phyloP scores from a whole-genome alignment of 2,888 invertebrate species.

The Epiblema foenella region DNA sequence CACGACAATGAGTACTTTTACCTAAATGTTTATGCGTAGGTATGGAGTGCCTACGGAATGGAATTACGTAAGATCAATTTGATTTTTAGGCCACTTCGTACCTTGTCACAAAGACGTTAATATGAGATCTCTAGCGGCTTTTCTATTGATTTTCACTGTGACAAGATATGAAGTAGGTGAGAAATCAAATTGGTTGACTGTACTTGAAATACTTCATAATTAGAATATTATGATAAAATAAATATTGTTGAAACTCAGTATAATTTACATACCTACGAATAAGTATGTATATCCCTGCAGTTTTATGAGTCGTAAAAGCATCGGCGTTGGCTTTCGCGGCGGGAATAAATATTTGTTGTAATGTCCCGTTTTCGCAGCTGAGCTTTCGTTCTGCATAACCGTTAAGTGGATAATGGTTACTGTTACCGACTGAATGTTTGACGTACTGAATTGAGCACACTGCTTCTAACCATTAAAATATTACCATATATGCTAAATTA shows the following conservation, averaged over 20 bases:
- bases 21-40: too few species aligned
- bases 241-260: conserved; percentile 24
- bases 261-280: conserved; percentile 33
- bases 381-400: conserved; percentile 20
- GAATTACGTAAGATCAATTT: too few species aligned
- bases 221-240: conserved; percentile 28
- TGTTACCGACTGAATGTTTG: conserved; percentile 11
- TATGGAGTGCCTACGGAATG: not conserved
- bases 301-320: conserved; percentile 39
- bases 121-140: too few species aligned
- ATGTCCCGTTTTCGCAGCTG: conserved; percentile 24
- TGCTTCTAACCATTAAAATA: not conserved
- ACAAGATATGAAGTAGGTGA: too few species aligned
- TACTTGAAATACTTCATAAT: not conserved
- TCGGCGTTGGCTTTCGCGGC: conserved; percentile 32
- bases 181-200: too few species aligned
- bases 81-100: too few species aligned
- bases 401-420: conserved; percentile 23
- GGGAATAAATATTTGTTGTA: conserved; percentile 38
- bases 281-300: conserved; percentile 29
- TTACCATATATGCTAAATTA: not conserved
- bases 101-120: too few species aligned
- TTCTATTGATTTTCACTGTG: too few species aligned
- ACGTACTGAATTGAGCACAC: not conserved
- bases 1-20: too few species aligned